These are phyloP conservation scores for Platynereis dumerilii DNA, from an alignment of 2,888 invertebrate species.

Conservation along the genomic window DNA sequence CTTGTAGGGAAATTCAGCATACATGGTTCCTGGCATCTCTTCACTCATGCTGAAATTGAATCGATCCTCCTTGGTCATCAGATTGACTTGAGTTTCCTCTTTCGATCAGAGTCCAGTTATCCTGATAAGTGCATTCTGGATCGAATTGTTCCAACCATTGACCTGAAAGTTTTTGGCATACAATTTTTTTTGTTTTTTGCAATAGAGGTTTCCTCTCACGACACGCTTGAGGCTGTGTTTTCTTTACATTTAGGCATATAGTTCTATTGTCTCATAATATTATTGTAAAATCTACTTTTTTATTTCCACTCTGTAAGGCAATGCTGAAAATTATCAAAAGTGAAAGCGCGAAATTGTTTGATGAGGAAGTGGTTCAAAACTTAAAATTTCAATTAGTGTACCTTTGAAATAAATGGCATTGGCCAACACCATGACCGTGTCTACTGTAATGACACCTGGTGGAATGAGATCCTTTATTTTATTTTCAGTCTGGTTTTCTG, in stretches of 20 bases:
- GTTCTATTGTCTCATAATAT: too few relatives aligned
- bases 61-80: conserved; percentile 73
- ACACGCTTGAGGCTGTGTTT: too few relatives aligned
- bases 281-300: too few relatives aligned
- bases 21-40: conserved; percentile 73
- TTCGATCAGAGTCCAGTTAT: conserved; percentile 71
- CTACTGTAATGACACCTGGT: conserved; percentile 61
- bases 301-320: conserved; percentile 55
- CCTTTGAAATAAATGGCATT: conserved; percentile 67
- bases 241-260: too few relatives aligned
- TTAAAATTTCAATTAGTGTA: too few relatives aligned
- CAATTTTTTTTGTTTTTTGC: too few relatives aligned
- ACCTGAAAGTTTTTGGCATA: conserved; percentile 41
- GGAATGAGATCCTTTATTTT: conserved; percentile 81
- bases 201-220: too few relatives aligned
- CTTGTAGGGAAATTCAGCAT: conserved; percentile 76
- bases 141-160: conserved; percentile 68
- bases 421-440: conserved; percentile 61
- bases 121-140: conserved; percentile 67
- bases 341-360: conserved; percentile 21
- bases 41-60: conserved; percentile 66
- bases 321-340: too few relatives aligned
- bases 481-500: conserved; percentile 78
- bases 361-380: too few relatives aligned
- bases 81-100: conserved; percentile 68